Evolutionary conservation across 2,888 invertebrate species (phyloP).

Genomic region (Leptopilina drosophilae): DNA sequence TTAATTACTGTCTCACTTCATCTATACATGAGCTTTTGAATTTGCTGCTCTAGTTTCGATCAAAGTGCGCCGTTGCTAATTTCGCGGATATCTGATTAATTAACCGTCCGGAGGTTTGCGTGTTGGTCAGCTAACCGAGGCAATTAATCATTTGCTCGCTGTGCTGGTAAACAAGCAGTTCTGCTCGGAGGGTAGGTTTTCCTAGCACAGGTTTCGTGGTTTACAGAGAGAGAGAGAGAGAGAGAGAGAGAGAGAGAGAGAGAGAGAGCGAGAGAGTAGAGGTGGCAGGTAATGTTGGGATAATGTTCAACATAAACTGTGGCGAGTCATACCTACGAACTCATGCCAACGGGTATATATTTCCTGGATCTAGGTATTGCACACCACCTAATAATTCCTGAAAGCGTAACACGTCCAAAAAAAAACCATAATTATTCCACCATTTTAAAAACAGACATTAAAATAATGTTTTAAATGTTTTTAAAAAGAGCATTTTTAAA

Average conservation of each 20-base stretch:
- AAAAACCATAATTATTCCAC: not conserved
- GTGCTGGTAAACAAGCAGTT: constrained; percentile 64
- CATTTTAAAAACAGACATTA: too few relatives aligned
- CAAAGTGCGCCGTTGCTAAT: constrained; percentile 64
- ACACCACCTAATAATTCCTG: not conserved
- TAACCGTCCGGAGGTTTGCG: constrained; percentile 62
- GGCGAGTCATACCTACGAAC: constrained; percentile 63
- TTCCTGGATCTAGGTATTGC: not conserved
- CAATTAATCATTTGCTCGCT: constrained; percentile 69
- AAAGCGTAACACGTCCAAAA: not conserved
- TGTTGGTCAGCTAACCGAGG: constrained; percentile 51
- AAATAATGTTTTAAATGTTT: too few relatives aligned
- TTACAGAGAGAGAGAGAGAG: constrained; percentile 45
- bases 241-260: constrained; percentile 50
- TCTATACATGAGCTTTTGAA: constrained; percentile 24
- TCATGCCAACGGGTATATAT: constrained; percentile 25
- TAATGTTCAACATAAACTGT: constrained; percentile 75
- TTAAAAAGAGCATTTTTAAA: too few relatives aligned
- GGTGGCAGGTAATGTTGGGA: constrained; percentile 73
- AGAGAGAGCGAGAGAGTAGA: constrained; percentile 37
- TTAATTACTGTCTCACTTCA: constrained; percentile 20
- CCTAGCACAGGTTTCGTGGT: constrained; percentile 53
- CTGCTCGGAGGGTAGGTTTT: constrained; percentile 62
- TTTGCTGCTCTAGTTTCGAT: constrained; percentile 55
- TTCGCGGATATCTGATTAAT: constrained; percentile 75